These are phyloP conservation scores for Elephantulus edwardii DNA, from an alignment of 2,113 vertebrate species.

Conservation along the genomic window DNA sequence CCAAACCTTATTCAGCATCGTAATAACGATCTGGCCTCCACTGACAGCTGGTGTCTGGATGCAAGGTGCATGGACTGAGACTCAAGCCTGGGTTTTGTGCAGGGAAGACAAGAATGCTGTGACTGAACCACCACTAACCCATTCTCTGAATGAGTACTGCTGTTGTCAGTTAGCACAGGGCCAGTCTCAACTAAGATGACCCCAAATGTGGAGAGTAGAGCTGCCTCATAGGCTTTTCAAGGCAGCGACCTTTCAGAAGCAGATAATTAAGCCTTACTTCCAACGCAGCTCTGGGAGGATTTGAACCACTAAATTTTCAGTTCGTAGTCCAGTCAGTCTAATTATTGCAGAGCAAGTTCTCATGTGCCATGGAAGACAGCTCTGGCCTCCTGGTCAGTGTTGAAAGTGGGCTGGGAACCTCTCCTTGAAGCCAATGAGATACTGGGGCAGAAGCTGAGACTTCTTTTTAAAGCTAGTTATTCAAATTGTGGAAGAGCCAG, in stretches of 20 bases:
- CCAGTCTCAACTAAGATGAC: not conserved
- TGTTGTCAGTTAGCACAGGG: not conserved
- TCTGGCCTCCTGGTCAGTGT: too few relatives aligned
- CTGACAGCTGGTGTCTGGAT: not conserved
- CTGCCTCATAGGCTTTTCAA: not conserved
- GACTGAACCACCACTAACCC: not conserved
- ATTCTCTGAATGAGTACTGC: not conserved
- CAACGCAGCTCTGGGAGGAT: not conserved
- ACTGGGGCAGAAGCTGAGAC: too few relatives aligned
- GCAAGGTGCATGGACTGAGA: not conserved
- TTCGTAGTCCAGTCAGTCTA: too few relatives aligned
- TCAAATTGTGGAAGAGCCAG: too few relatives aligned
- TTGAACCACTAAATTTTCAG: not conserved
- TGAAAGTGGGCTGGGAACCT: too few relatives aligned
- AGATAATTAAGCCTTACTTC: not conserved
- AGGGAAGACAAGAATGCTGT: not conserved
- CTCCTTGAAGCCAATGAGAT: too few relatives aligned
- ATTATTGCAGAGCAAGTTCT: too few relatives aligned
- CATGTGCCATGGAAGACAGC: too few relatives aligned
- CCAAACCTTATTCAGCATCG: not conserved
- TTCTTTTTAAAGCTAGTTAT: too few relatives aligned
- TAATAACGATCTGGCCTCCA: not conserved
- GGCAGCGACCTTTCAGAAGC: not conserved
- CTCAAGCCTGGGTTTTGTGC: not conserved
- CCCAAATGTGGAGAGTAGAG: not conserved